Evolutionary conservation across 2,113 vertebrate species (phyloP), one percentile per base, ranked within the genome.

Genomic region (Podilymbus podiceps): DNA sequence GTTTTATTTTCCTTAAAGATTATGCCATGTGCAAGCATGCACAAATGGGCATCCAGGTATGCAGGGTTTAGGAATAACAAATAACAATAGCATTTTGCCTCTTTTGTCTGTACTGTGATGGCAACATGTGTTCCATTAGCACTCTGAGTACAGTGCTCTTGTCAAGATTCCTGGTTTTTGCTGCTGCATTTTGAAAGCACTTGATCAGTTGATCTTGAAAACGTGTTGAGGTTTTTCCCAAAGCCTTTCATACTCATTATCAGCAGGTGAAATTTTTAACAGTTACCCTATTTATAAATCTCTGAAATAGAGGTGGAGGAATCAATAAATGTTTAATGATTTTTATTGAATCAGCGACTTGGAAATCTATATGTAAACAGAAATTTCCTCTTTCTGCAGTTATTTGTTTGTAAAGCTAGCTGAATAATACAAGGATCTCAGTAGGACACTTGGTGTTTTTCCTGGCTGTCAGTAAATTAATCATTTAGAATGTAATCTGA

Each of bases 181-280:
- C 64, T 79, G 42, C 59, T 88, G 92, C 59, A 77, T 64, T 79
- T 88, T 88, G 85, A 92, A 94, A 89, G 40, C 81, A 66, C 66
- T 93, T 93, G 68, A 85, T 95, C 81, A 79, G 47, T 75, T 83
- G 55, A 66, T 89, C 55, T 76, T 63, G 64, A 56, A 78, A 90
- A 72, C 9, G 2, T 85, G 47, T 80, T 67, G 63, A 93, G 79
- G 19, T 95, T 93, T 71, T 85, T 47, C 46, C 66, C 25, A 7
- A 88, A 78, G 47, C 64, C 46, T 81, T 78, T 82, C 47, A 17
- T 21, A 53, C 19, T 63, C 56, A 7, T 12, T 81, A 2, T 87
- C 66, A 71, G 50, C 55, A 85, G 64, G 88, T 80, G 90, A 91
- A 66, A 56, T 56, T 91, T 96, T 86, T 71, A 95, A 50, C 38